phyloP scores from a whole-genome alignment of 2,113 vertebrate species.

The Ursus arctos region DNA sequence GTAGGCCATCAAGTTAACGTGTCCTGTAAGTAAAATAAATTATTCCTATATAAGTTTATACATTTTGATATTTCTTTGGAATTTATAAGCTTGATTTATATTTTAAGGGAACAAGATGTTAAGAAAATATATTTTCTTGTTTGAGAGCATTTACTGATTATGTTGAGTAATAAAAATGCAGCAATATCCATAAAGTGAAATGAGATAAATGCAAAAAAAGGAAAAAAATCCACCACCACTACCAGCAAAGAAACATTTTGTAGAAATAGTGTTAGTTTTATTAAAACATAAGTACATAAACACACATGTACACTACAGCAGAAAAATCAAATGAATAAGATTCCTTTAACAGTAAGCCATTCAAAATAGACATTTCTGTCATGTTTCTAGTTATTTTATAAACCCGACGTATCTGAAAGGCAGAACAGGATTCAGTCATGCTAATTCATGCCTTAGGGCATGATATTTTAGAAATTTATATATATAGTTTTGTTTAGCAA shows the following conservation, averaged over 20 bases:
- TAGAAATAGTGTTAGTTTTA: slow-evolving; percentile 6
- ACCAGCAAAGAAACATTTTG: background rate
- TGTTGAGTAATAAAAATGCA: slow-evolving; percentile 67
- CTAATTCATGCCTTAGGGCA: slow-evolving; percentile 65
- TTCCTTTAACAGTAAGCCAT: background rate
- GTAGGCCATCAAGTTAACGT: slow-evolving; percentile 46
- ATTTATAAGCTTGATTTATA: slow-evolving; percentile 73
- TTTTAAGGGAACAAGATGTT: slow-evolving; percentile 69
- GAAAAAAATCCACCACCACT: background rate
- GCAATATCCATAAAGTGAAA: slow-evolving; percentile 61
- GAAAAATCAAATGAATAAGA: background rate
- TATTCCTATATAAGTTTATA: slow-evolving; percentile 65
- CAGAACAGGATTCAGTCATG: slow-evolving; percentile 79
- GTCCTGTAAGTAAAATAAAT: slow-evolving; percentile 52
- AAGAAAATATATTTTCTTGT: slow-evolving; percentile 55
- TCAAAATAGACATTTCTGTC: slow-evolving; percentile 5
- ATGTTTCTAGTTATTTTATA: background rate
- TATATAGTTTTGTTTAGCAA: slow-evolving; percentile 61
- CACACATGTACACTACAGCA: background rate
- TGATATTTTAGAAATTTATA: slow-evolving; percentile 69
- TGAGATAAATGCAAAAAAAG: slow-evolving; percentile 48
- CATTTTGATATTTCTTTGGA: slow-evolving; percentile 66
- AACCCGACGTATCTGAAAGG: slow-evolving; percentile 35
- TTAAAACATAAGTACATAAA: background rate
- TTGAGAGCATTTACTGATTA: slow-evolving; percentile 64